Base-by-base conservation (phyloP, 1,140 invertebrate genomes). In the Aphaenogaster floridana region DNA sequence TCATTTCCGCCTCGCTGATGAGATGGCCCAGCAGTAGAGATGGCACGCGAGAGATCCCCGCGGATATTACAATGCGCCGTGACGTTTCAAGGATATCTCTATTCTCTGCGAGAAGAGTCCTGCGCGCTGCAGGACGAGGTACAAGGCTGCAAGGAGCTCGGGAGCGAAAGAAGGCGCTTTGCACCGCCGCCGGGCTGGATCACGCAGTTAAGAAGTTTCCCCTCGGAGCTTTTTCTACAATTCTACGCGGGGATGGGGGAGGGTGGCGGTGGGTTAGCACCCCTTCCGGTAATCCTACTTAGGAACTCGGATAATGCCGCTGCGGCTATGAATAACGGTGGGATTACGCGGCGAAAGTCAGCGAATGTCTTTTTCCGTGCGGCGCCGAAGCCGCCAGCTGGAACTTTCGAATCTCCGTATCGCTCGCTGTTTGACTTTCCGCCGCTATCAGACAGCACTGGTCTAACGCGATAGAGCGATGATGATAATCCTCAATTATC, bases 191-290 rank as follows among this genome's bases (percentile, higher is more conserved):
- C 21, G 17, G 42, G 21, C 66, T 13, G 17, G 64, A 81, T 69
- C 79, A 50, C 28, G 74, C 71, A 86, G 87, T 89, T 90, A 90
- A 83, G 92, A 93, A 93, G 88, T 93, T 93, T 93, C 88, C 52
- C 28, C 66, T 39, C 57, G 85, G 77, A 84, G 74, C 21, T 77
- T 89, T 90, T 80, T 84, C 89, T 74, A 54, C 88, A 80, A 89
- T 89, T 90, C 52, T 28, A 36, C 28, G 59, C n/a, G 17, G 15
- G 76, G 15, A 15, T 15, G 34, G 34, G 61, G 6, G 6, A 1
- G 28, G 57, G 64, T 50, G 74, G 63, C 36, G 66, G 85, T 36
- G 72, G 72, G 84, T 89, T 83, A 80, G 63, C 74, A 83, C 71
- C 81, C 78, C 80, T 90, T 88, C 66, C 86, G 52, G 89, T 91